Conservation (phyloP, 30 jellyfish, hydroid and myxozoan genomes). For the Phacellophora camtschatica region DNA sequence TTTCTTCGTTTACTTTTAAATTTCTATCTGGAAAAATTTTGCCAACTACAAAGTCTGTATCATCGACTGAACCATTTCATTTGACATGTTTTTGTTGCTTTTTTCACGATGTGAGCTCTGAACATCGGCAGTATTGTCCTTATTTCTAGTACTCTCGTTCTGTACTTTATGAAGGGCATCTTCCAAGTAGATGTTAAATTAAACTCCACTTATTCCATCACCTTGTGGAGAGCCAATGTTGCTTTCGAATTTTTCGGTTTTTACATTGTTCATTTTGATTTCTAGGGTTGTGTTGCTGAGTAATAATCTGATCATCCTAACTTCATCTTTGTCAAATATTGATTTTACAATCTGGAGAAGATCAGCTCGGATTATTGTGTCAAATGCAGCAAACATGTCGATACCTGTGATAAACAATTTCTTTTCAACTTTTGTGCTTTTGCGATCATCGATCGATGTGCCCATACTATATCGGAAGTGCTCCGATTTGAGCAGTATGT, state of each 20-base stretch:
- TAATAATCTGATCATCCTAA: constrained; percentile 29
- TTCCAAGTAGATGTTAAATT: constrained; percentile 14
- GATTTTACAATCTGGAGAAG: constrained; percentile 34
- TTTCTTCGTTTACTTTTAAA: no score
- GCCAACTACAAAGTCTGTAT: no score
- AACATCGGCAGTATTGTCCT: no score
- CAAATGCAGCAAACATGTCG: constrained; percentile 53
- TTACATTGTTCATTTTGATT: constrained; percentile 29
- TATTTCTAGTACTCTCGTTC: no score
- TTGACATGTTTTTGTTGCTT: no score
- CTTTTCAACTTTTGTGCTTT: constrained; percentile 39
- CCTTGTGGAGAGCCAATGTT: constrained; percentile 54
- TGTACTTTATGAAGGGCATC: constrained; percentile 36
- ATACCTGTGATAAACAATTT: constrained; percentile 34
- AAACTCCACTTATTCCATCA: constrained; percentile 41
- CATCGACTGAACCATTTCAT: no score
- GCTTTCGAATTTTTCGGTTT: constrained; percentile 30
- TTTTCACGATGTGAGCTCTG: no score
- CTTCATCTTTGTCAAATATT: constrained; percentile 49
- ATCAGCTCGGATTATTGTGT: constrained; percentile 50
- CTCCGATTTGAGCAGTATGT: constrained; percentile 63
- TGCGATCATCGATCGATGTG: constrained; percentile 51
- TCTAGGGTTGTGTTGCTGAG: constrained; percentile 34
- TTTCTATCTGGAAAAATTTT: no score
- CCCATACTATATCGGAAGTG: constrained; percentile 55